Conservation (phyloP, 2,797 vertebrate genomes). For the Helarctos malayanus region DNA sequence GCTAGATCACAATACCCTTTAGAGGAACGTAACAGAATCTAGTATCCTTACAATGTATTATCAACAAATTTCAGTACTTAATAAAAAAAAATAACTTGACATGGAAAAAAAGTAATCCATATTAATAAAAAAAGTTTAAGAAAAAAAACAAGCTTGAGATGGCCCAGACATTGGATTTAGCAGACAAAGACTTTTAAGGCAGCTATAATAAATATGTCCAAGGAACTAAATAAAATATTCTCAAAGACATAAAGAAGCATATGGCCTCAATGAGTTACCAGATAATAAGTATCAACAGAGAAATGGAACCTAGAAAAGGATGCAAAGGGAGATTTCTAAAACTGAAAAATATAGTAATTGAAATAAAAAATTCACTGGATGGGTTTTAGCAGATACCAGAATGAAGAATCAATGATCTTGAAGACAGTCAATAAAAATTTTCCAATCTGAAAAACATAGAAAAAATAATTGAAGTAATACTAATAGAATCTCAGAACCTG, state of each 20-base stretch:
- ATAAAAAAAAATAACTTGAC: background rate
- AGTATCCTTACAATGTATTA: background rate
- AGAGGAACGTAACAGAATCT: background rate
- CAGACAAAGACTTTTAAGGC: background rate
- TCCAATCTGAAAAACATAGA: background rate
- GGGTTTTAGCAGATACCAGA: background rate
- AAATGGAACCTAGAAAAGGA: background rate
- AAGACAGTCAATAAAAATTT: background rate
- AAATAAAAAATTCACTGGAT: conserved; percentile 2
- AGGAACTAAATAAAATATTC: background rate
- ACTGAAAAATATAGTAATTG: background rate
- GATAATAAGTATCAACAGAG: background rate
- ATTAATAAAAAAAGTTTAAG: background rate
- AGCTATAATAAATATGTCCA: background rate
- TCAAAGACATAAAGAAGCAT: background rate
- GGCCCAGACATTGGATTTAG: background rate
- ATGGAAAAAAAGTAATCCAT: background rate
- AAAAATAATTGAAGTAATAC: background rate
- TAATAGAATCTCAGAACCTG: background rate
- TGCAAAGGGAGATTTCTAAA: background rate
- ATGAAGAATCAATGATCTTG: background rate
- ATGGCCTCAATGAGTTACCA: background rate
- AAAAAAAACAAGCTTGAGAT: background rate
- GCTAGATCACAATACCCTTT: background rate
- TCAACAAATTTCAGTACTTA: background rate